phyloP scores from a whole-genome alignment of 2,113 vertebrate species.

The Calonectris borealis region DNA sequence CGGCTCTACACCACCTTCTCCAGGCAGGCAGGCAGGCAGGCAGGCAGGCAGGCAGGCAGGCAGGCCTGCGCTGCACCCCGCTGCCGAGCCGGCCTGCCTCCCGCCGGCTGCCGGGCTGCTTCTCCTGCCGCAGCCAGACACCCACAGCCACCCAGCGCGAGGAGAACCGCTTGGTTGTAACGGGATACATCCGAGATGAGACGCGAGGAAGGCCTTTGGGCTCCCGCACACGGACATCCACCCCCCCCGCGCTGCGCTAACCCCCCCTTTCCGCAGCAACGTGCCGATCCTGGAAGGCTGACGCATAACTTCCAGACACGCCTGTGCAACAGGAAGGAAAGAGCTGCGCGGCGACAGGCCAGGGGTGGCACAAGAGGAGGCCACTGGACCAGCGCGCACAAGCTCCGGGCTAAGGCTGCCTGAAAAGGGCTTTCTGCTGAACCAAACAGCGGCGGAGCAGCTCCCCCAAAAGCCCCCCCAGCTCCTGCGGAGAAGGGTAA shows the following conservation, averaged over 20 bases:
- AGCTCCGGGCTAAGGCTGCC: neutral
- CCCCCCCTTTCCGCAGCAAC: neutral
- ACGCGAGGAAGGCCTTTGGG: neutral
- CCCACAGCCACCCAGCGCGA: neutral
- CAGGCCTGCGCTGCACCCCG: neutral
- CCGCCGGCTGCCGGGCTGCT: neutral
- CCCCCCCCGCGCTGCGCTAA: neutral
- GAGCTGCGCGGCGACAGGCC: neutral
- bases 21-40: neutral
- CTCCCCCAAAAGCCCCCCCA: neutral
- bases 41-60: too few relatives aligned
- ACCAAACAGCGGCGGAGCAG: neutral
- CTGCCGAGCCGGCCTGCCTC: neutral
- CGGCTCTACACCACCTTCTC: neutral
- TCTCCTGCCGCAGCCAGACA: rapidly evolving
- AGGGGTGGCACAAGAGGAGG: neutral
- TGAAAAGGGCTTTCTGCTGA: too few relatives aligned
- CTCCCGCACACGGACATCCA: neutral
- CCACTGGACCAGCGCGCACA: rapidly evolving
- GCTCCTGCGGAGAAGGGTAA: rapidly evolving
- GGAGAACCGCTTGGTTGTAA: neutral
- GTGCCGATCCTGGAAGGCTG: neutral
- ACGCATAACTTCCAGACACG: neutral
- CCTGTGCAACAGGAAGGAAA: neutral
- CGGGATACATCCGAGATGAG: rapidly evolving